Conservation (phyloP, 2,888 invertebrate genomes). For the Agriopis leucophaearia region DNA sequence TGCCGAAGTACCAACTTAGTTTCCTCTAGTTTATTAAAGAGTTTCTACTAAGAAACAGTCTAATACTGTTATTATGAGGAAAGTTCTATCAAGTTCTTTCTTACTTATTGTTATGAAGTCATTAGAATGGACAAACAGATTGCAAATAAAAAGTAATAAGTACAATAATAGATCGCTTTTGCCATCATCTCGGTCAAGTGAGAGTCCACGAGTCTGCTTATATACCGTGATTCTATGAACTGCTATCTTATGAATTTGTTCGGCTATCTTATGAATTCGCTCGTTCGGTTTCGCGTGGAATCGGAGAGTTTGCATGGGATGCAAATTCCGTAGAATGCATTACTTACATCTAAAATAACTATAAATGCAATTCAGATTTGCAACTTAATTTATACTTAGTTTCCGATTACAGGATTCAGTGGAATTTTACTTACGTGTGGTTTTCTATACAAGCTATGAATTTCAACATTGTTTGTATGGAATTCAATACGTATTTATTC, state of each 20-base stretch:
- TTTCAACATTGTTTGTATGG: too few species aligned
- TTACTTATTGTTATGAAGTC: conserved; percentile 14
- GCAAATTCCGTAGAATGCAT: background rate
- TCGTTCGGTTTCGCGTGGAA: background rate
- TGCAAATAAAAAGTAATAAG: conserved; percentile 21
- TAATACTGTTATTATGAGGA: conserved; percentile 22
- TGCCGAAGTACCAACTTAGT: background rate
- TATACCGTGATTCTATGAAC: background rate
- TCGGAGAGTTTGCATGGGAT: background rate
- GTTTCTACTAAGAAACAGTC: background rate
- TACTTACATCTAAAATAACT: background rate
- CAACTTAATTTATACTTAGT: background rate
- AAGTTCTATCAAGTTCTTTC: conserved; percentile 25
- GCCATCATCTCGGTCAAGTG: conserved; percentile 11
- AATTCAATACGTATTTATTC: too few species aligned
- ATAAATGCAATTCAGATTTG: background rate
- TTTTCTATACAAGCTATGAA: too few species aligned
- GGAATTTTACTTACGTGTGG: too few species aligned
- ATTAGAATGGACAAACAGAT: conserved; percentile 21
- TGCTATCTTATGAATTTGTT: background rate
- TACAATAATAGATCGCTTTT: conserved; percentile 12
- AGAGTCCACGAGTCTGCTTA: conserved; percentile 3
- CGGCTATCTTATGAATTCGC: background rate
- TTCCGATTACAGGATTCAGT: too few species aligned
- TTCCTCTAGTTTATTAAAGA: conserved; percentile 1